Evolutionary conservation across 1,140 invertebrate genomes (phyloP).

Genomic region (Steinernema khuongi): DNA sequence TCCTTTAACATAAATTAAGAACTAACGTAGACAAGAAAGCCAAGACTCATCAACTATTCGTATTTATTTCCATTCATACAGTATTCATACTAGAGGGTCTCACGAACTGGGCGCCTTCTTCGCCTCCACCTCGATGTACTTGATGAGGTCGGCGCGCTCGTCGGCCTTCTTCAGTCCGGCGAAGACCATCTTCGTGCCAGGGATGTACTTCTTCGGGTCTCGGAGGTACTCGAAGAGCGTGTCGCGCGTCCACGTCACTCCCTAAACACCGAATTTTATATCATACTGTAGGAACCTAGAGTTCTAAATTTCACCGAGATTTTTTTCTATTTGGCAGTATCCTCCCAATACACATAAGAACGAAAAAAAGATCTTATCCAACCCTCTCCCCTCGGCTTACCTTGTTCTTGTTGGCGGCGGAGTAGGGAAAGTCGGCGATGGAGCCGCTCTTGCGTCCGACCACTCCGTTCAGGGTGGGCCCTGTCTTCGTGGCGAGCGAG

Average conservation of each 20-base stretch:
- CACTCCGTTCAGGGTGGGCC: constrained; percentile 86
- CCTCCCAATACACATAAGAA: no score
- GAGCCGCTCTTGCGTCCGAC: constrained; percentile 91
- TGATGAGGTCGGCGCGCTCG: constrained; percentile 43
- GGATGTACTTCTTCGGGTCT: constrained; percentile 97
- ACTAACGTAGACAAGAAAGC: background rate
- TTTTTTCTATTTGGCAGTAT: background rate
- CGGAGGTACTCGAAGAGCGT: constrained; percentile 89
- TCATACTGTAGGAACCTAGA: no score
- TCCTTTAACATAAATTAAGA: no score
- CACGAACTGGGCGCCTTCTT: constrained; percentile 18
- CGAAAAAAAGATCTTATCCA: no score
- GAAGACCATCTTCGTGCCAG: constrained; percentile 84
- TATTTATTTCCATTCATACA: constrained; percentile 21
- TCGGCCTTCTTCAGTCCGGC: constrained; percentile 41
- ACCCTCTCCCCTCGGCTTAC: no score
- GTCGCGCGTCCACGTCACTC: constrained; percentile 73
- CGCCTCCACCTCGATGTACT: constrained; percentile 40
- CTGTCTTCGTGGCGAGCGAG: constrained; percentile 71
- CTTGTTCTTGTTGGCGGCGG: constrained; percentile 93
- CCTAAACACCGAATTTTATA: background rate
- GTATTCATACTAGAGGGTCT: background rate
- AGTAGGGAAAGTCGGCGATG: constrained; percentile 84
- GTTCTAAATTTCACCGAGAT: no score
- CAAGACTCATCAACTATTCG: no score